phyloP scores from a whole-genome alignment of 1,140 invertebrate genomes.

The Laupala kohalensis region DNA sequence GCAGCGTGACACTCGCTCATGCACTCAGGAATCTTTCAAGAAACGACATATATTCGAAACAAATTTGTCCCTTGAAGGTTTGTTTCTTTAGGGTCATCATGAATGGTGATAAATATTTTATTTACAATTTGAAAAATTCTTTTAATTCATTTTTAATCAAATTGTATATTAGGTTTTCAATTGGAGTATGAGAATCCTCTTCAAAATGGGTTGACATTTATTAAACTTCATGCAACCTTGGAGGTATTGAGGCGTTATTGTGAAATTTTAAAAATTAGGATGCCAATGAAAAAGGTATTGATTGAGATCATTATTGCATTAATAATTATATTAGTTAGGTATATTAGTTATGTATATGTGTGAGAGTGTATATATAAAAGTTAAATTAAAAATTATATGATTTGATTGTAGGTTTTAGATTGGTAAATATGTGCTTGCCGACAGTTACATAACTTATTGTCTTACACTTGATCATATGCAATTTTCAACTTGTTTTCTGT shows the following conservation, averaged over 20 bases:
- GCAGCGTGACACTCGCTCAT: conserved; percentile 29
- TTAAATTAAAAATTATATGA: too few species aligned
- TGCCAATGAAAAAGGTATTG: conserved; percentile 80
- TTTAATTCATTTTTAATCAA: neutral
- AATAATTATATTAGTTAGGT: too few species aligned
- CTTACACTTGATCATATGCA: too few species aligned
- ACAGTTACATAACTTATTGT: too few species aligned
- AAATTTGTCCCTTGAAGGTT: conserved; percentile 47
- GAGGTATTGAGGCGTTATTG: conserved; percentile 77
- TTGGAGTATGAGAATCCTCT: conserved; percentile 38
- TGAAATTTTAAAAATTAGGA: conserved; percentile 84
- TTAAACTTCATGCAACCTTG: conserved; percentile 76
- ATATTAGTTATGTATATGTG: too few species aligned
- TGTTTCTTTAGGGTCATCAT: neutral
- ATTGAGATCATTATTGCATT: neutral
- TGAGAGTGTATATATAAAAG: too few species aligned
- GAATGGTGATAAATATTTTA: neutral
- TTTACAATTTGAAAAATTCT: neutral
- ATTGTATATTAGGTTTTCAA: conserved; percentile 32
- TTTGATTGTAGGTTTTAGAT: too few species aligned
- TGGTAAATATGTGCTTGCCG: too few species aligned
- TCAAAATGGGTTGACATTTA: conserved; percentile 46
- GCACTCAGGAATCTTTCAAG: conserved; percentile 29
- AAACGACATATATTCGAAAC: conserved; percentile 40
- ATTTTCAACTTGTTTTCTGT: too few species aligned